Conservation (phyloP, 1,140 invertebrate species). For the Drosophila nigromelanica region DNA sequence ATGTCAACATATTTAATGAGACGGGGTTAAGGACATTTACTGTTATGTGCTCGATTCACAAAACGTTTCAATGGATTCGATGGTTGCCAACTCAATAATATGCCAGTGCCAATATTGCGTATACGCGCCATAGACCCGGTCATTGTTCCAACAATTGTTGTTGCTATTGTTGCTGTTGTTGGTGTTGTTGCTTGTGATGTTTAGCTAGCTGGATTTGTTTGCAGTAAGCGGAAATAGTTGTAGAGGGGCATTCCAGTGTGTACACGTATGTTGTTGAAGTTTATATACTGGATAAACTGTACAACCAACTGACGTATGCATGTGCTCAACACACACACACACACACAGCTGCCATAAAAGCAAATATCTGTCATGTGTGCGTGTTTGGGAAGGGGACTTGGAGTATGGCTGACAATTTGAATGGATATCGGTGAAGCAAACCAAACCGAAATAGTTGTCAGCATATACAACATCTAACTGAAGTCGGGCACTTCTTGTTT, state of each 20-base stretch:
- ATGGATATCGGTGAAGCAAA: constrained; percentile 49
- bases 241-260: constrained; percentile 46
- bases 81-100: constrained; percentile 68
- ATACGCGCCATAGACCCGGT: constrained; percentile 61
- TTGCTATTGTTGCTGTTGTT: constrained; percentile 18
- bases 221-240: constrained; percentile 79
- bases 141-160: constrained; percentile 50
- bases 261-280: constrained; percentile 69
- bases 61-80: constrained; percentile 39
- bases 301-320: constrained; percentile 73
- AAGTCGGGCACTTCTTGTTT: constrained; percentile 30
- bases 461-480: constrained; percentile 39
- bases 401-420: constrained; percentile 40
- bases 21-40: constrained; percentile 68
- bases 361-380: constrained; percentile 70
- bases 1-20: constrained; percentile 82
- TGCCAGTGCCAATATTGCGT: constrained; percentile 76
- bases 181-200: constrained; percentile 35
- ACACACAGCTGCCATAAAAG: constrained; percentile 70
- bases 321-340: constrained; percentile 44
- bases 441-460: constrained; percentile 64
- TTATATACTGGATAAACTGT: constrained; percentile 78
- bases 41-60: constrained; percentile 25
- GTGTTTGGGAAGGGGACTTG: constrained; percentile 1
- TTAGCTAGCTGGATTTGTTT: constrained; percentile 78